phyloP scores from a whole-genome alignment of 2,888 invertebrate genomes.

The Nephrocerus scutellatus region DNA sequence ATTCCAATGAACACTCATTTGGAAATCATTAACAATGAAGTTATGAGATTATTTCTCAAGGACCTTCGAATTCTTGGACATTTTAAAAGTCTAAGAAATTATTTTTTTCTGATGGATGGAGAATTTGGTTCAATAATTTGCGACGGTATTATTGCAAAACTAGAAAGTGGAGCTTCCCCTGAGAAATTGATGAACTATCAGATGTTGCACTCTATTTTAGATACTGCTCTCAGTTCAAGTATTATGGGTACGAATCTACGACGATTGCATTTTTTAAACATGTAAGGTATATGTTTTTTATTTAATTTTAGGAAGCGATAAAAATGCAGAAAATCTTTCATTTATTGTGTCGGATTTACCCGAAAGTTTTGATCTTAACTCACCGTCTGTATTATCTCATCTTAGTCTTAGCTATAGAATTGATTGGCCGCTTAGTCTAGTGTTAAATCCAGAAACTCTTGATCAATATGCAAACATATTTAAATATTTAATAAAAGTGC shows the following conservation, averaged over 20 bases:
- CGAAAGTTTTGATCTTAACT: slow-evolving; percentile 56
- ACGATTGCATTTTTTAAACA: not conserved
- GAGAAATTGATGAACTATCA: slow-evolving; percentile 62
- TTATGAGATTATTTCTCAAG: slow-evolving; percentile 62
- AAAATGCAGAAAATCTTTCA: slow-evolving; percentile 57
- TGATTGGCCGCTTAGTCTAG: slow-evolving; percentile 71
- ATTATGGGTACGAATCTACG: slow-evolving; percentile 50
- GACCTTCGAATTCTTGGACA: slow-evolving; percentile 59
- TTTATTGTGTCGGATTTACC: slow-evolving; percentile 58
- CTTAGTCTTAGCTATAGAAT: slow-evolving; percentile 64
- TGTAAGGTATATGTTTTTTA: slow-evolving; percentile 6
- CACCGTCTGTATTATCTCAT: slow-evolving; percentile 61
- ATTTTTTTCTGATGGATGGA: slow-evolving; percentile 72
- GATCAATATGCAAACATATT: slow-evolving; percentile 67
- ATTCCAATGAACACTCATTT: slow-evolving; percentile 63
- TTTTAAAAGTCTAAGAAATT: slow-evolving; percentile 65
- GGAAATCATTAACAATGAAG: slow-evolving; percentile 64
- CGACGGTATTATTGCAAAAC: slow-evolving; percentile 59
- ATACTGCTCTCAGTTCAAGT: slow-evolving; percentile 63
- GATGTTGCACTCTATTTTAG: slow-evolving; percentile 61
- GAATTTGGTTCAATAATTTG: slow-evolving; percentile 70
- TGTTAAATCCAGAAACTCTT: slow-evolving; percentile 64
- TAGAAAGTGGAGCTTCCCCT: slow-evolving; percentile 60
- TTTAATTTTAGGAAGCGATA: slow-evolving; percentile 49
- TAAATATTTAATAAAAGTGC: slow-evolving; percentile 66